Evolutionary conservation across 2,888 invertebrate genomes (phyloP), one percentile per base, ranked within the genome.

Genomic region (Subacronicta megacephala): DNA sequence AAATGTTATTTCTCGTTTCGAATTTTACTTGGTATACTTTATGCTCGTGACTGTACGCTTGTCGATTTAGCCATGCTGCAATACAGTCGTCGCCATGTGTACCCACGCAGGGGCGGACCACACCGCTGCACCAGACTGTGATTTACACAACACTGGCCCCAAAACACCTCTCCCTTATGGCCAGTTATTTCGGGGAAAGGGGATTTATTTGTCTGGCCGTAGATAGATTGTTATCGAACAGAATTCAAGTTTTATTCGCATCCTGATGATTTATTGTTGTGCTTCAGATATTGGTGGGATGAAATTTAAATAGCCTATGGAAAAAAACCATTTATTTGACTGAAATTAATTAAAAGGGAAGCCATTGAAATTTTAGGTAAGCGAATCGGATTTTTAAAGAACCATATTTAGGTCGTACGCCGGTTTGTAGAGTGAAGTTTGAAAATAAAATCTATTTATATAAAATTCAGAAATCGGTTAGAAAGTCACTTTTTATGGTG

Each of bases 121-220:
- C 77, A 78, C 78, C 74, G 74, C 73, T 80, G 81, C 74, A 72
- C 53, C 77, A 71, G 72, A 69, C 74, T 68, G 84, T 89, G 89
- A 90, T 90, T 90, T 90, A 90, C 85, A 83, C 80, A 77, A 78
- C 81, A 74, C 74, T 76, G 77, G 77, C 68, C 77, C 81, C 77
- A 79, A 82, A 83, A 80, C 83, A 81, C 82, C 80, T 80, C 82
- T 77, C 84, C 77, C 83, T 80, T 83, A 83, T 81, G 78, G 75
- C 81, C 84, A 80, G 80, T 83, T 82, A 82, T 87, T 87, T 87
- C 85, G 81, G 83, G 76, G 82, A 83, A 82, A 75, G 70, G 80
- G 74, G 80, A 89, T 90, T 89, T 89, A 90, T 90, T 78, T 80
- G 87, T 89, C 89, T 87, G 87, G 77, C 77, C 74, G 73, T 60